Evolutionary conservation across 2,888 invertebrate genomes (phyloP).

Genomic region (Flabesymbios commensalis): DNA sequence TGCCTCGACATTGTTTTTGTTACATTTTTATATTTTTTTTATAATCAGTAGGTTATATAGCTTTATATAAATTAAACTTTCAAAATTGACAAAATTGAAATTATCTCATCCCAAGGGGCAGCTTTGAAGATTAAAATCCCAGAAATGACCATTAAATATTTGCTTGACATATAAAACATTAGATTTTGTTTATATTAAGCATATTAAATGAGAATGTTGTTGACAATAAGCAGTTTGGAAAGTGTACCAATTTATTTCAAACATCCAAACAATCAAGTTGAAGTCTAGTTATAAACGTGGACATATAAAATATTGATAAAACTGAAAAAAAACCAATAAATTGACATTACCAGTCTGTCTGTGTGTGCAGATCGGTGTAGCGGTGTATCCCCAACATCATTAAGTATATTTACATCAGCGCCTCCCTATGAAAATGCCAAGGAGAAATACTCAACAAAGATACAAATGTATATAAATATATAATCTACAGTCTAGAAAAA

Average conservation of each 20-base stretch:
- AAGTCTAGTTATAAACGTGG: no score
- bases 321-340: not conserved
- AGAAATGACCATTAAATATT: no score
- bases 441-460: no score
- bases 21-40: no score
- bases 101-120: no score
- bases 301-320: no score
- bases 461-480: no score
- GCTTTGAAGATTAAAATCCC: no score
- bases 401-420: slow-evolving; percentile 69
- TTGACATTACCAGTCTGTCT: slow-evolving; percentile 68
- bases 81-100: no score
- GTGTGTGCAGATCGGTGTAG: slow-evolving; percentile 74
- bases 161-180: slow-evolving; percentile 1
- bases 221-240: not conserved
- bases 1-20: no score
- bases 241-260: not conserved
- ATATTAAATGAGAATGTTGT: not conserved
- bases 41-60: no score
- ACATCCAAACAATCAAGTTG: not conserved
- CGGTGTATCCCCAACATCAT: slow-evolving; percentile 71
- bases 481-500: not conserved
- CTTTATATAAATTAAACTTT: no score
- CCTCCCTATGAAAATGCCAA: slow-evolving; percentile 63
- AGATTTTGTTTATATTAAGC: not conserved